Evolutionary conservation across 2,888 invertebrate genomes (phyloP), one percentile per base, ranked within the genome.

Genomic region (Philereme transversata): DNA sequence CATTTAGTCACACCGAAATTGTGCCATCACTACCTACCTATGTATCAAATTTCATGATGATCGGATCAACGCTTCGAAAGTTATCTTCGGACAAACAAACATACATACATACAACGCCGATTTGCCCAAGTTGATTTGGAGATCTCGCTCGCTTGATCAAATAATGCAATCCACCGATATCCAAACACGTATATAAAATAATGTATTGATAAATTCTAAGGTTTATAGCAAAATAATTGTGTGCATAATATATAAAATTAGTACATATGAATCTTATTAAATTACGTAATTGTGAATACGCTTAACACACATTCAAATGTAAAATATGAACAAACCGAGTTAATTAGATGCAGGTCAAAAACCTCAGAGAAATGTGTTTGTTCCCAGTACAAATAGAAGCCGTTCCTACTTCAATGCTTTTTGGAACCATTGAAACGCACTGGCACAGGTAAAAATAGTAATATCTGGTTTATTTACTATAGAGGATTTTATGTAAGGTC

Each of bases 341-440:
- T 48, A 51, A 49, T 55, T 48, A 50, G 48, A 57, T 50, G 36
- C 58, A 64, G 69, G 67, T 69, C 65, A 67, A 59, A 57, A 60
- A 56, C 62, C 69, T 67, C 57, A 49, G 51, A 63, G 57, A 56
- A 60, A 68, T 60, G 57, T 63, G 46, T 63, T 61, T 69, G 67
- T 65, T 64, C 43, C 55, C 51, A 50, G 62, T 56, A 64, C 64
- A 65, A 58, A 69, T 59, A 62, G 45, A 38, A 41, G n/a, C 48
- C 40, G 40, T 54, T 41, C 34, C 41, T 36, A 44, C 54, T 51
- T 56, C 51, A 50, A 55, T 48, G 38, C 6, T 34, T 51, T 48
- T 56, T 43, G 35, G 22, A 49, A 11, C 35, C 45, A 49, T 51
- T 46, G 41, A 45, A 52, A 6, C 10, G 34, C 38, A 41, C n/a